phyloP scores from a whole-genome alignment of 2,888 invertebrate genomes.

The Caradrina clavipalpis region DNA sequence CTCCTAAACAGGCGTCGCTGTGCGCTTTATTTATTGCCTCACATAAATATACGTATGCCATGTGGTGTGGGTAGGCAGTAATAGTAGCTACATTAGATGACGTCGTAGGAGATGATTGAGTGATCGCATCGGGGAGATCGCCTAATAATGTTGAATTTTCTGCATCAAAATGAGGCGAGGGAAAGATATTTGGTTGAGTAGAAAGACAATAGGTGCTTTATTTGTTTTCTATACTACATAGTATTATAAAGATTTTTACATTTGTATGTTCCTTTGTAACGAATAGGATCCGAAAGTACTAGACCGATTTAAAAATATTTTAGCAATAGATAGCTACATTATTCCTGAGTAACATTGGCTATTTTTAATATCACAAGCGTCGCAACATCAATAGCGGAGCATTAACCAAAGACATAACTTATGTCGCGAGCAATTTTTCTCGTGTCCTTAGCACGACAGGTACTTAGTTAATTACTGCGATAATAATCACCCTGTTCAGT shows the following conservation, averaged over 20 bases:
- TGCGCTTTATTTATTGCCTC: conserved; percentile 24
- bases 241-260: no score
- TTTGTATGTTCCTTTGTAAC: no score
- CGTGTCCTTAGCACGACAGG: conserved; percentile 2
- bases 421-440: conserved; percentile 25
- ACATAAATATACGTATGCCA: conserved; percentile 8
- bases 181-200: not conserved
- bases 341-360: no score
- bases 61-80: not conserved
- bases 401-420: no score
- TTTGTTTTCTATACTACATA: no score
- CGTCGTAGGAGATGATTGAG: conserved; percentile 10
- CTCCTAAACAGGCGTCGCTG: conserved; percentile 8
- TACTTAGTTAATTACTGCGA: conserved; percentile 32
- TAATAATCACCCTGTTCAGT: conserved; percentile 34
- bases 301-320: no score
- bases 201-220: not conserved
- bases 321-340: no score
- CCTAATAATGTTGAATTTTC: conserved; percentile 1
- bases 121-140: conserved; percentile 23
- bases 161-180: not conserved
- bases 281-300: no score
- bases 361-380: no score
- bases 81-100: conserved; percentile 26
- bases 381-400: no score